Base-by-base conservation (phyloP, 2,797 vertebrate genomes). In the Aulostomus chinensis region DNA sequence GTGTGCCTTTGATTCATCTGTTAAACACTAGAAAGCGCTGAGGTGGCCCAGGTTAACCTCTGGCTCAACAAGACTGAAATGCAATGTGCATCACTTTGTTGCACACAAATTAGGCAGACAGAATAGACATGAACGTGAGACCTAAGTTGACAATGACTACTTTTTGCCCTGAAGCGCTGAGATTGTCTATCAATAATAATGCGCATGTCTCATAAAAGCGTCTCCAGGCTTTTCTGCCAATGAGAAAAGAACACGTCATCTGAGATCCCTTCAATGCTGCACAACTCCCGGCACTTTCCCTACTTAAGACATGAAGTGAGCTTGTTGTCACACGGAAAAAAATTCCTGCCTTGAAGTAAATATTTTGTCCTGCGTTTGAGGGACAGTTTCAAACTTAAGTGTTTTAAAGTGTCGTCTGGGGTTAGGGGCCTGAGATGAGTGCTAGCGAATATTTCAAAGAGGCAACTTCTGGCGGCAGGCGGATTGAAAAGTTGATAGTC, bases 401-500 rank as follows among this genome's bases (percentile, higher is more conserved):
- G 68, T 75, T 76, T 75, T 82, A 82, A 78, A 84, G 72, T 39
- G 53, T 43, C 20, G 29, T 78, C 58, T 81, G 59, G 70, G 68
- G 72, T 82, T 82, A 36, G 9, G 37, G 15, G 62, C 41, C 51
- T 66, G 32, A 30, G 47, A 62, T 30, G 62, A 76, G 59, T 48
- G 65, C 58, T 16, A 29, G 51, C 41, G 68, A 76, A 64, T 59
- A 62, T 72, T 54, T 65, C 37, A 78, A 70, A 68, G 53, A 62
- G 48, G 33, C 48, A 73, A 76, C 62, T 84, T 82, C 54, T 53
- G 58, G 63, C 37, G 46, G 71, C 26, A 37, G 43, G 61, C 13
- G 1, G 61, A 65, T 73, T 63, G 48, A 81, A 83, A 86, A 81
- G 68, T 80, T 83, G 76, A 73, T 73, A 71, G 74, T 78, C 82